phyloP scores from a whole-genome alignment of 2,888 invertebrate genomes.

The Drosophila diplacantha region DNA sequence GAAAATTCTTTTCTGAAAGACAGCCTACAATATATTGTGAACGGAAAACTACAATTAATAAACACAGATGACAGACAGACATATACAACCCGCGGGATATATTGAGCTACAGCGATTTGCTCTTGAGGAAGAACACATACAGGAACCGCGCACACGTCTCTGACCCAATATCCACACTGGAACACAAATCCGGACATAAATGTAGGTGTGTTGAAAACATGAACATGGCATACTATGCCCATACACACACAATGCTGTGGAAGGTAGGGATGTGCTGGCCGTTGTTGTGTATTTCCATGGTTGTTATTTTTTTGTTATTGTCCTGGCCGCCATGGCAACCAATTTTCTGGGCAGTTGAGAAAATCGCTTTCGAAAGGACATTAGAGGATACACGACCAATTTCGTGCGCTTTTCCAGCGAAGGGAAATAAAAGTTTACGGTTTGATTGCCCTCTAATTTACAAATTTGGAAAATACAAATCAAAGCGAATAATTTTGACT shows the following conservation, averaged over 20 bases:
- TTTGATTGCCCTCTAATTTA: conserved; percentile 46
- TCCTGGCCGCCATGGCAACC: conserved; percentile 46
- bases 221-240: not conserved
- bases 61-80: not conserved
- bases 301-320: conserved; percentile 44
- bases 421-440: conserved; percentile 31
- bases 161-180: conserved; percentile 34
- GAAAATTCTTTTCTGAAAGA: no score
- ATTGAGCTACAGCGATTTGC: conserved; percentile 17
- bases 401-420: conserved; percentile 15
- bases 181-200: conserved; percentile 11
- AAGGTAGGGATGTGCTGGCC: not conserved
- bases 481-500: conserved; percentile 29
- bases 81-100: conserved; percentile 8
- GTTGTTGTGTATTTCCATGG: conserved; percentile 41
- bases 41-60: conserved; percentile 26
- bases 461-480: conserved; percentile 42
- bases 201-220: conserved; percentile 10
- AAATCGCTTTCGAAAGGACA: conserved; percentile 39
- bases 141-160: not conserved
- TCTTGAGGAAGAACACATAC: conserved; percentile 12
- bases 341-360: conserved; percentile 33
- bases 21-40: conserved; percentile 13
- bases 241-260: not conserved
- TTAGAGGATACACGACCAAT: conserved; percentile 26